Evolutionary conservation across 1,140 invertebrate species (phyloP).

Genomic region (Venustaconcha ellipsiformis): DNA sequence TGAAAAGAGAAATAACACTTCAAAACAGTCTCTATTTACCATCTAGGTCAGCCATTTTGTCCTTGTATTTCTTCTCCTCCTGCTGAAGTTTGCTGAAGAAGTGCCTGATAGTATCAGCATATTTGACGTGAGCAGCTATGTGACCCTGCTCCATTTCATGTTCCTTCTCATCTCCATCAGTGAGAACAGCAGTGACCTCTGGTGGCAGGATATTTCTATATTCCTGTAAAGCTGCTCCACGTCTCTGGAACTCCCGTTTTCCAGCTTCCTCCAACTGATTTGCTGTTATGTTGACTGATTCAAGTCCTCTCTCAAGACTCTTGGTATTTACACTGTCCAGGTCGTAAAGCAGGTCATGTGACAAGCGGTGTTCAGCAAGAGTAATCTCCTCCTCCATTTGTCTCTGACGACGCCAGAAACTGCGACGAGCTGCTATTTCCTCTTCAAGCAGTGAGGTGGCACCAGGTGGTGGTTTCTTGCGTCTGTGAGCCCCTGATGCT

Average conservation of each 20-base stretch:
- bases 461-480: slow-evolving; percentile 61
- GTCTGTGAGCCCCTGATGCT: slow-evolving; percentile 55
- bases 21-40: slow-evolving; percentile 6
- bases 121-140: slow-evolving; percentile 50
- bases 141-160: slow-evolving; percentile 52
- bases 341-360: slow-evolving; percentile 45
- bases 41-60: slow-evolving; percentile 56
- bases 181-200: slow-evolving; percentile 58
- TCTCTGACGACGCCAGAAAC: slow-evolving; percentile 61
- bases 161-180: slow-evolving; percentile 57
- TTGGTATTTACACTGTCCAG: slow-evolving; percentile 48
- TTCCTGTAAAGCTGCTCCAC: slow-evolving; percentile 59
- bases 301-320: slow-evolving; percentile 44
- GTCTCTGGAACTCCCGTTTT: slow-evolving; percentile 58
- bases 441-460: slow-evolving; percentile 64
- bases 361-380: slow-evolving; percentile 51
- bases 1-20: background rate
- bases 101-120: slow-evolving; percentile 53
- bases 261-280: slow-evolving; percentile 51
- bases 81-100: slow-evolving; percentile 60
- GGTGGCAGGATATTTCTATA: slow-evolving; percentile 54
- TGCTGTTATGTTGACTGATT: slow-evolving; percentile 46
- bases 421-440: slow-evolving; percentile 55
- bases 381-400: slow-evolving; percentile 58
- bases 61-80: slow-evolving; percentile 63